phyloP scores from a whole-genome alignment of 2,888 invertebrate genomes.

The Hanleya hanleyi region DNA sequence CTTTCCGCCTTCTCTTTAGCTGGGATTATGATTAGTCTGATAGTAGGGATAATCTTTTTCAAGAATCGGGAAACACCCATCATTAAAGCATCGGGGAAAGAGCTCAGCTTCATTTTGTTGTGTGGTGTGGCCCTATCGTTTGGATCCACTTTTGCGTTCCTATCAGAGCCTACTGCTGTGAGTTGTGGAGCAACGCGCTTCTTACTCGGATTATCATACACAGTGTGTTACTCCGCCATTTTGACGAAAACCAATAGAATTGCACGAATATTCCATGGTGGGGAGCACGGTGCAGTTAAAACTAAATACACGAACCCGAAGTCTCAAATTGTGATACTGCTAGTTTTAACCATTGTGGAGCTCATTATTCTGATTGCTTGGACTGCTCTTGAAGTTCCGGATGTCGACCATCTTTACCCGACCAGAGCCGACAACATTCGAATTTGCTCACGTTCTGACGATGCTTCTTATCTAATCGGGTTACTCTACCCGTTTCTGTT shows the following conservation, averaged over 20 bases:
- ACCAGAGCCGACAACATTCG: constrained; percentile 58
- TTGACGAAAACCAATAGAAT: constrained; percentile 78
- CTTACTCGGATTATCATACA: constrained; percentile 77
- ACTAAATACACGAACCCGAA: constrained; percentile 72
- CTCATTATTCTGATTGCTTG: constrained; percentile 75
- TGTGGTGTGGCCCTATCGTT: constrained; percentile 76
- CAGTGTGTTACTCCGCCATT: constrained; percentile 77
- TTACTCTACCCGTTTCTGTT: constrained; percentile 77
- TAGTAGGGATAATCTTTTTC: constrained; percentile 76
- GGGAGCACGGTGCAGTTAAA: constrained; percentile 65
- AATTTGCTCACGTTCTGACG: constrained; percentile 74
- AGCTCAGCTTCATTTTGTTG: constrained; percentile 76
- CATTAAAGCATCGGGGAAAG: constrained; percentile 77
- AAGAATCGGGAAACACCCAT: constrained; percentile 76
- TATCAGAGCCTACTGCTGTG: constrained; percentile 74
- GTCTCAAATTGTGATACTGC: constrained; percentile 76
- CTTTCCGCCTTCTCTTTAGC: constrained; percentile 70
- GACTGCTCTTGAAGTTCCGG: constrained; percentile 75
- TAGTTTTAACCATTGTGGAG: constrained; percentile 75
- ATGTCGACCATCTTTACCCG: constrained; percentile 73
- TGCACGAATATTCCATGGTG: constrained; percentile 76
- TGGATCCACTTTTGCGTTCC: constrained; percentile 76
- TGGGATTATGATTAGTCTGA: constrained; percentile 74
- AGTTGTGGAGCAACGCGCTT: constrained; percentile 76
- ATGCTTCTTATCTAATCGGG: constrained; percentile 75